Evolutionary conservation across 2,888 invertebrate species (phyloP).

Genomic region (Ptychoptera albimana): DNA sequence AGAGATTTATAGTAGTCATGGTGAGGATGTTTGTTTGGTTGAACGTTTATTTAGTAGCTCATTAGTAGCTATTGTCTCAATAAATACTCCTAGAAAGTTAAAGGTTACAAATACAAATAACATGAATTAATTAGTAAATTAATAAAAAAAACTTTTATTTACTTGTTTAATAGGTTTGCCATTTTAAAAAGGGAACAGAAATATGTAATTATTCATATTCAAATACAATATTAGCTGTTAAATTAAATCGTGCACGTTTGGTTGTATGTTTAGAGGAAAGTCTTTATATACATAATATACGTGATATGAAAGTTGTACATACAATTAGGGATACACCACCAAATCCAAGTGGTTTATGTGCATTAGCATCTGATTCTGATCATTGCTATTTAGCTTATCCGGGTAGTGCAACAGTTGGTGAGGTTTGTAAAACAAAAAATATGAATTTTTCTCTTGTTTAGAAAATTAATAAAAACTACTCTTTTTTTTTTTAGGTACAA

Average conservation of each 20-base stretch:
- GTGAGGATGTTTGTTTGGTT: slow-evolving; percentile 78
- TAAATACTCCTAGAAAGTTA: slow-evolving; percentile 68
- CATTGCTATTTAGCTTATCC: slow-evolving; percentile 94
- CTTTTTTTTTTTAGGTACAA: slow-evolving; percentile 15
- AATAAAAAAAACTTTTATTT: slow-evolving; percentile 3
- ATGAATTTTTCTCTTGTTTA: slow-evolving; percentile 55
- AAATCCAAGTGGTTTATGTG: slow-evolving; percentile 84
- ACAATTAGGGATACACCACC: slow-evolving; percentile 96
- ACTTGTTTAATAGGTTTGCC: slow-evolving; percentile 57
- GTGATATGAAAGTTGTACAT: slow-evolving; percentile 95
- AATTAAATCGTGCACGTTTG: slow-evolving; percentile 84
- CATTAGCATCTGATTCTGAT: slow-evolving; percentile 75
- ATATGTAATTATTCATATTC: slow-evolving; percentile 94
- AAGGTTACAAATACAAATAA: slow-evolving; percentile 16
- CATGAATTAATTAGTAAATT: neutral
- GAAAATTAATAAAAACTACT: neutral
- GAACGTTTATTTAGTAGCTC: slow-evolving; percentile 95
- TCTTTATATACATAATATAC: slow-evolving; percentile 95
- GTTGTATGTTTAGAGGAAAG: slow-evolving; percentile 96
- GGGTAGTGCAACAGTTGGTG: slow-evolving; percentile 81
- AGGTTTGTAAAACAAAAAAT: slow-evolving; percentile 92
- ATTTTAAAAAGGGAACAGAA: slow-evolving; percentile 94
- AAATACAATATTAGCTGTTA: slow-evolving; percentile 89
- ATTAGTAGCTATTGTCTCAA: slow-evolving; percentile 85
- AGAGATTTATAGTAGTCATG: slow-evolving; percentile 75